phyloP scores from a whole-genome alignment of 2,113 vertebrate genomes.

The Holacanthus passer region DNA sequence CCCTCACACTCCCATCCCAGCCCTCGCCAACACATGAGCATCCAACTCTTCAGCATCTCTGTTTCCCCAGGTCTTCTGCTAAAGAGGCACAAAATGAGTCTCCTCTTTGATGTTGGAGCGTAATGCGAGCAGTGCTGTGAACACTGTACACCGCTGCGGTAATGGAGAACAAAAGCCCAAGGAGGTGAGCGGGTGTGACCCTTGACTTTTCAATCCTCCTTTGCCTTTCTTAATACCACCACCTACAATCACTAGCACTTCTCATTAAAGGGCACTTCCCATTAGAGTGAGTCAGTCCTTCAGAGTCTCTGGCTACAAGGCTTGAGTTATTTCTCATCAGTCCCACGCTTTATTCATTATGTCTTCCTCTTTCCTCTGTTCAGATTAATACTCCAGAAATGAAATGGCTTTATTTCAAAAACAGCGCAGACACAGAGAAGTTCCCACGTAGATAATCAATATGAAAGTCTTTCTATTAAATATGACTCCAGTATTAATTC shows the following conservation, averaged over 20 bases:
- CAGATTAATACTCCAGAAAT: conserved; percentile 20
- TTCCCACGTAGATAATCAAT: neutral
- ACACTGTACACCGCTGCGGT: conserved; percentile 29
- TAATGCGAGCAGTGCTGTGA: conserved; percentile 48
- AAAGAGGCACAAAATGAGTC: conserved; percentile 69
- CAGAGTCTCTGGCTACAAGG: conserved; percentile 42
- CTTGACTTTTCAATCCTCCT: conserved; percentile 64
- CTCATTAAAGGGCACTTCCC: conserved; percentile 67
- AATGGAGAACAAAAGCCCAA: conserved; percentile 63
- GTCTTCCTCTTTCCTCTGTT: conserved; percentile 12
- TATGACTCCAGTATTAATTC: conserved; percentile 12
- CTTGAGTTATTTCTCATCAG: conserved; percentile 45
- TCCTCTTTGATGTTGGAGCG: conserved; percentile 65
- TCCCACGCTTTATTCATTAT: conserved; percentile 53
- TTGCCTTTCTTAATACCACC: conserved; percentile 63
- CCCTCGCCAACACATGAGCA: conserved; percentile 48
- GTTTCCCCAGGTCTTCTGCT: conserved; percentile 63
- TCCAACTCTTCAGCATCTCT: conserved; percentile 57
- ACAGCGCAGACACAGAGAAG: neutral
- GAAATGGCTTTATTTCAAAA: conserved; percentile 6
- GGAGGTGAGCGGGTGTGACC: conserved; percentile 49
- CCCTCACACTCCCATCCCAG: conserved; percentile 32
- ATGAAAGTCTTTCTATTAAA: conserved; percentile 2
- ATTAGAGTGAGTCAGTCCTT: conserved; percentile 67
- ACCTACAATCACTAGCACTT: conserved; percentile 65